These are phyloP conservation scores for Campoletis sonorensis DNA, from an alignment of 1,140 invertebrate genomes.

Conservation along the genomic window DNA sequence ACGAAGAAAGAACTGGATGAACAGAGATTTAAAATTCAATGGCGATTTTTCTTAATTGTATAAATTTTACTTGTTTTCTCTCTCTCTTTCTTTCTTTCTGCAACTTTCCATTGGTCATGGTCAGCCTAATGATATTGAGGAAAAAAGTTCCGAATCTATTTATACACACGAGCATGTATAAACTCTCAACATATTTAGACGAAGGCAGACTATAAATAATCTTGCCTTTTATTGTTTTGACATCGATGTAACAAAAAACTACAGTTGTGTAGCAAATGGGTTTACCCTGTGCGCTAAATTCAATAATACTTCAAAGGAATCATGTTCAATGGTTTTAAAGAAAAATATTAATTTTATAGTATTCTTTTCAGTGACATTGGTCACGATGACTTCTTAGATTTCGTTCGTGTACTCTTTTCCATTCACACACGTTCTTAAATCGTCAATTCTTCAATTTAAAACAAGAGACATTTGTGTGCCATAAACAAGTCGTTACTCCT, in stretches of 20 bases:
- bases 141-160: slow-evolving; percentile 23
- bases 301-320: slow-evolving; percentile 36
- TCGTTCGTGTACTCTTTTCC: not conserved
- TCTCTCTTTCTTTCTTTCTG: slow-evolving; percentile 25
- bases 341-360: not conserved
- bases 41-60: not conserved
- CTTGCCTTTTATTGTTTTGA: slow-evolving; percentile 49
- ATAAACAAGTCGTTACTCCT: slow-evolving; percentile 30
- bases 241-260: slow-evolving; percentile 41
- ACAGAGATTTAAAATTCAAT: slow-evolving; percentile 1
- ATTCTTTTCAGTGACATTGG: not conserved
- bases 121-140: slow-evolving; percentile 33
- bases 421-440: not conserved
- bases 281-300: slow-evolving; percentile 49
- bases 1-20: not conserved
- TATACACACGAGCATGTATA: not conserved
- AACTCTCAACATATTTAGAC: not conserved
- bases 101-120: not conserved
- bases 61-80: not conserved
- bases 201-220: slow-evolving; percentile 36
- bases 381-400: not conserved
- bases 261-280: slow-evolving; percentile 38
- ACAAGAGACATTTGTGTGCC: slow-evolving; percentile 36
- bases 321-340: slow-evolving; percentile 26
- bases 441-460: not conserved